These are phyloP conservation scores for Benthosema pterotum DNA, from an alignment of 2,797 vertebrate genomes.

Conservation along the genomic window DNA sequence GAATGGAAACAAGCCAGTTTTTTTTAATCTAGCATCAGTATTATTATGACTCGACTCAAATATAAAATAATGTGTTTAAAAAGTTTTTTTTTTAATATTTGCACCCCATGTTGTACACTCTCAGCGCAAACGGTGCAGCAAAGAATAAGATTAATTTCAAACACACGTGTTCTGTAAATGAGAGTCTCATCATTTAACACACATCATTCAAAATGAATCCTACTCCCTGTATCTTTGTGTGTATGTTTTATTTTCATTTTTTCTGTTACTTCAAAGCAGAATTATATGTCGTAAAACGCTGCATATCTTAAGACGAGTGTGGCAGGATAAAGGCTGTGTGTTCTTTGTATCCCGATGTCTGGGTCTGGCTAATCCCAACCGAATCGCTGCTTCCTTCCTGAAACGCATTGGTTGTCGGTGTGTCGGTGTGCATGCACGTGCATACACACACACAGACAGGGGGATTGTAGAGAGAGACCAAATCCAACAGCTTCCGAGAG, in stretches of 20 bases:
- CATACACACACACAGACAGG: conserved; percentile 1
- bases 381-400: conserved; percentile 19
- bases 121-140: conserved; percentile 21
- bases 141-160: conserved; percentile 25
- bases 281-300: conserved; percentile 29
- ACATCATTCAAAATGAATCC: conserved; percentile 35
- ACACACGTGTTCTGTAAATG: conserved; percentile 21
- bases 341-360: conserved; percentile 37
- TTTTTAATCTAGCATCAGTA: too few species aligned
- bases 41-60: too few species aligned
- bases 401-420: not conserved
- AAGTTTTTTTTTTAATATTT: too few species aligned
- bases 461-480: not conserved
- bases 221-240: conserved; percentile 33
- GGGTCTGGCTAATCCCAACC: conserved; percentile 13
- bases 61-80: too few species aligned
- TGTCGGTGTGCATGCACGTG: not conserved
- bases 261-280: conserved; percentile 32
- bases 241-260: conserved; percentile 4
- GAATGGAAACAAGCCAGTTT: too few species aligned
- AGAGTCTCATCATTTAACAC: conserved; percentile 34
- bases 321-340: conserved; percentile 23
- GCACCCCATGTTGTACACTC: too few species aligned
- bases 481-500: too few species aligned
- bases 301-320: conserved; percentile 32